A percentile compares a stretch with the other conserved stretches of the same genome.
These are phyloP conservation scores for Acrobasis repandana DNA, from an alignment of 2,888 invertebrate species.

Conservation along the genomic window DNA sequence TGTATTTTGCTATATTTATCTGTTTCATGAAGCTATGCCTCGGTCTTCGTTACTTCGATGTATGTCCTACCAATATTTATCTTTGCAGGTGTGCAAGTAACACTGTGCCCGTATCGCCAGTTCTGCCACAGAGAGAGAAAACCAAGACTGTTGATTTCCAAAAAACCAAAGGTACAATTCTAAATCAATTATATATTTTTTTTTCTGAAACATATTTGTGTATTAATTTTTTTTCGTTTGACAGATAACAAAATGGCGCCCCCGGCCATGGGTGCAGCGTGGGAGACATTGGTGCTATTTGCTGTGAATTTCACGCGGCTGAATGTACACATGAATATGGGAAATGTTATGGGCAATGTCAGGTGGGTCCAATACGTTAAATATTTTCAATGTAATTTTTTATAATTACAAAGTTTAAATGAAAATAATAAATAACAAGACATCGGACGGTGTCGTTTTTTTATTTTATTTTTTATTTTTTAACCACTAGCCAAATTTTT, in stretches of 20 bases:
- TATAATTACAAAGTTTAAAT: no score
- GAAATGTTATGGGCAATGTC: constrained; percentile 99
- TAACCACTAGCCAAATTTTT: no score
- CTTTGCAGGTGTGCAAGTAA: constrained; percentile 47
- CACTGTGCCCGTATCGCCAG: constrained; percentile 65
- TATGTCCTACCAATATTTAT: neutral
- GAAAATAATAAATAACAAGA: no score
- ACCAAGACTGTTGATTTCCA: constrained; percentile 64
- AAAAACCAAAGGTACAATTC: constrained; percentile 61
- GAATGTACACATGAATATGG: constrained; percentile 99
- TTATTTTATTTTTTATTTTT: no score
- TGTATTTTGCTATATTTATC: no score
- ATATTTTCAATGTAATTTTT: no score
- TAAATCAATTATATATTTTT: neutral
- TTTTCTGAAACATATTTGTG: neutral
- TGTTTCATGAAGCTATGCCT: no score
- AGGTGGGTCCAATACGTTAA: constrained; percentile 75
- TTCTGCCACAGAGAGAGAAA: constrained; percentile 73
- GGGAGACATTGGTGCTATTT: constrained; percentile 98
- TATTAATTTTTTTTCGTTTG: neutral
- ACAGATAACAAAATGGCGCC: constrained; percentile 35
- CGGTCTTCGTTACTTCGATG: no score
- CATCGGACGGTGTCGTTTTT: no score
- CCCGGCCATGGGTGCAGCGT: constrained; percentile 84
- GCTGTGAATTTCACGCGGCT: constrained; percentile 97